Conservation (phyloP, 2,797 vertebrate genomes). For the Meriones psammophilus region DNA sequence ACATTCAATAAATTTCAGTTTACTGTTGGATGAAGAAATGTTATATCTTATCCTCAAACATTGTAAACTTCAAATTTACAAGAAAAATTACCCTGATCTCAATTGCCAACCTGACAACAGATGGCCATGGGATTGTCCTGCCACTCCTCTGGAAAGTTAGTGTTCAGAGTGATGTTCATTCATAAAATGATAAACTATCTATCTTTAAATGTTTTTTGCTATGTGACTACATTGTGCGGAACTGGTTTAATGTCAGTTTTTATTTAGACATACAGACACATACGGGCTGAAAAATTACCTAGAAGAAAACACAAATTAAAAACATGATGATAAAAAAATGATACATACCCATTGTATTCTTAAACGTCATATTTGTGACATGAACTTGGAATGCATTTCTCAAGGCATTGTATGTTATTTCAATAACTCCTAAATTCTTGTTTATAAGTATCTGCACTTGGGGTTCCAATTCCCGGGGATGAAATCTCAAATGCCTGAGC, state of each 20-base stretch:
- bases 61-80: not conserved
- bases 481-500: slow-evolving; percentile 22
- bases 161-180: not conserved
- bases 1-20: slow-evolving; percentile 7
- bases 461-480: slow-evolving; percentile 27
- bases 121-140: not conserved
- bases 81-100: not conserved
- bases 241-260: not conserved
- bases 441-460: slow-evolving; percentile 42
- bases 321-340: not conserved
- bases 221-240: not conserved
- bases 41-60: not conserved
- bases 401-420: not conserved
- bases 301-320: not conserved
- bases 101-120: not conserved
- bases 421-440: not conserved
- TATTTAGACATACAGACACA: not conserved
- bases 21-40: not conserved
- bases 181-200: not conserved
- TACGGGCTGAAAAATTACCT: not conserved
- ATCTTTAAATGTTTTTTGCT: not conserved
- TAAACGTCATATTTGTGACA: not conserved
- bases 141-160: not conserved
- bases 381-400: not conserved
- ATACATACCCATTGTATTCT: not conserved